These are phyloP conservation scores for Zoanthus gigantus DNA, from an alignment of 92 coral and sea anemone genomes.

Conservation along the genomic window DNA sequence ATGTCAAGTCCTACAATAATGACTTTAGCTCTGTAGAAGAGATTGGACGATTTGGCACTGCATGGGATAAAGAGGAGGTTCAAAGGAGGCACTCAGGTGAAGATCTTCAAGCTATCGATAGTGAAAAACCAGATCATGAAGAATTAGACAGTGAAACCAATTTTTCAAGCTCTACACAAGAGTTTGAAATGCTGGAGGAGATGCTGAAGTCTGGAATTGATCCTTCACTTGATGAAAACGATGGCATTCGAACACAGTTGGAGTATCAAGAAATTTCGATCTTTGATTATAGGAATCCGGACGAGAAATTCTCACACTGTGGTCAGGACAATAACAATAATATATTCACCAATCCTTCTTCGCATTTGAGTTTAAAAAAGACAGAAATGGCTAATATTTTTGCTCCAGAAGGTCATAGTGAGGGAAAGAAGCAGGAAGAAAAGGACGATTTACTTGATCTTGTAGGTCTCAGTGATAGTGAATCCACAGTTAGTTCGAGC, in stretches of 20 bases:
- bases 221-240: slow-evolving; percentile 4
- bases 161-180: slow-evolving; percentile 67
- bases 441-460: slow-evolving; percentile 83
- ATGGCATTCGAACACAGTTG: background rate
- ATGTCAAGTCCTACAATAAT: background rate
- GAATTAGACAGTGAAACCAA: slow-evolving; percentile 29
- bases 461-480: slow-evolving; percentile 71
- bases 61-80: slow-evolving; percentile 26
- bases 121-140: slow-evolving; percentile 41
- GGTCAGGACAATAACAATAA: slow-evolving; percentile 9
- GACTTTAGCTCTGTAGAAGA: slow-evolving; percentile 63
- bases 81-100: slow-evolving; percentile 1
- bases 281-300: background rate
- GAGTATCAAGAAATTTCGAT: background rate
- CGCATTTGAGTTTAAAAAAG: background rate
- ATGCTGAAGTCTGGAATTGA: slow-evolving; percentile 57
- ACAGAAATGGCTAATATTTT: background rate
- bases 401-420: background rate
- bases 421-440: slow-evolving; percentile 39
- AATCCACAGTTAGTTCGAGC: slow-evolving; percentile 49
- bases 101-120: slow-evolving; percentile 1
- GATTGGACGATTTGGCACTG: slow-evolving; percentile 55
- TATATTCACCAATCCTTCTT: background rate
- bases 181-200: slow-evolving; percentile 70
- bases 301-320: background rate